Evolutionary conservation across 2,113 vertebrate genomes (phyloP), one percentile per base, ranked within the genome.

Genomic region (Ceyx cyanopectus): DNA sequence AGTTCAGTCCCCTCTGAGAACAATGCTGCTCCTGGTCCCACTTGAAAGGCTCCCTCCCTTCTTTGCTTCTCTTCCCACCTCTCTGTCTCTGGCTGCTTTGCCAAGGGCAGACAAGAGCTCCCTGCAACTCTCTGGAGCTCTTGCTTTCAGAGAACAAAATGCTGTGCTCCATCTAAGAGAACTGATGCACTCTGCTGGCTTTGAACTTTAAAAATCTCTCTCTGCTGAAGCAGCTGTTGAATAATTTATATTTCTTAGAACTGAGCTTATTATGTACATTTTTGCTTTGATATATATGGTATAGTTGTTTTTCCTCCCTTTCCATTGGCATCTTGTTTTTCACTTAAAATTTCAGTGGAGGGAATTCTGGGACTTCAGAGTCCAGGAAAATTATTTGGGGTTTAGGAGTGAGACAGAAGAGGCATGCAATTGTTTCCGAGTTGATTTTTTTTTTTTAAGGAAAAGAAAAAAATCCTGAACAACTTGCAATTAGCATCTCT

Each of bases 211-310:
- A 82, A 92, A 90, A 85, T 46, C 32, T 56, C 54, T 41, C 32
- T 72, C 46, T 92, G 65, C 63, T 77, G 45, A 90, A 87, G 63
- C 53, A 95, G 73, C 85, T 94, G 66, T 75, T 91, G 89, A 94
- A 92, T 92, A 92, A 95, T 93, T 96, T 92, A 78, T 89, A 62
- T 87, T 95, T 96, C 89, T 92, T 68, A 92, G 91, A 95, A 95
- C 21, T 40, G 58, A 57, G 67, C 19, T 81, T 77, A 81, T 81
- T 77, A 81, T 32, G 67, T 60, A 87, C 51, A 69, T 85, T 92
- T 89, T 92, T 76, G 41, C 74, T 81, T 94, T 86, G 45, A 90
- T 77, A 79, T 54, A 81, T 73, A 93, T 0, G 1, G 46, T 80
- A 79, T 15, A 79, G 46, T 20, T 76, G 51, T 34, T 89, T 90